Evolutionary conservation across 1,140 invertebrate genomes (phyloP), one percentile per base, ranked within the genome.

Genomic region (Lepidurus couesii): DNA sequence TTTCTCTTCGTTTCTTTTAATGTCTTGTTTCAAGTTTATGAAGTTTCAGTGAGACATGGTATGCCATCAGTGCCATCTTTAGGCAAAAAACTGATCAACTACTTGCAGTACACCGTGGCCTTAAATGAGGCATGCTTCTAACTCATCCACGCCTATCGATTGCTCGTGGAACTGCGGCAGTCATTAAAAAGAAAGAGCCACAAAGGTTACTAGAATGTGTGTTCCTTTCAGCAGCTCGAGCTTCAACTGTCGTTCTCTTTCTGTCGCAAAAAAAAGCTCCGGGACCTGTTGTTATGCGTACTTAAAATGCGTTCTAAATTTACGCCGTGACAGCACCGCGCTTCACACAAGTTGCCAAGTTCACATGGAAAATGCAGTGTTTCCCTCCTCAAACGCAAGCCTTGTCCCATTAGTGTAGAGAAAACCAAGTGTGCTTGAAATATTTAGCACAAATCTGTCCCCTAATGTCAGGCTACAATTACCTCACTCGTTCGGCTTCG

Each of bases 401-500:
- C 16, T 65, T 65, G 53, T 65, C 53, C 53, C 53, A 65, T 65
- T 65, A 65, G 53, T 16, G 53, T 16, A 65, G 53, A 65, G 53
- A 21, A 65, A 21, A 65, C 53, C 21, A 65, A 65, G 53, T 65
- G 53, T 65, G 53, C 53, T 65, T 65, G 13, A 65, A 65, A 65
- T 65, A 65, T 65, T 65, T 65, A 65, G 53, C 53, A 9, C 53
- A 65, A 34, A 65, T 65, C 53, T 65, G 53, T 21, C n/a, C n/a
- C 45, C 53, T 9, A 65, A 65, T 16, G 53, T 21, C 53, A 16
- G 53, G 16, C 53, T 65, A 13, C 53, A 65, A 65, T 65, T 65
- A 21, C 53, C 53, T 65, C 53, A 11, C 53, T 65, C 21, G 53
- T 65, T 9, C 13, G 13, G 53, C 53, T 9, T 65, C 53, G 53